Base-by-base conservation (phyloP, 2,113 vertebrate species). In the Eulemur rufifrons region DNA sequence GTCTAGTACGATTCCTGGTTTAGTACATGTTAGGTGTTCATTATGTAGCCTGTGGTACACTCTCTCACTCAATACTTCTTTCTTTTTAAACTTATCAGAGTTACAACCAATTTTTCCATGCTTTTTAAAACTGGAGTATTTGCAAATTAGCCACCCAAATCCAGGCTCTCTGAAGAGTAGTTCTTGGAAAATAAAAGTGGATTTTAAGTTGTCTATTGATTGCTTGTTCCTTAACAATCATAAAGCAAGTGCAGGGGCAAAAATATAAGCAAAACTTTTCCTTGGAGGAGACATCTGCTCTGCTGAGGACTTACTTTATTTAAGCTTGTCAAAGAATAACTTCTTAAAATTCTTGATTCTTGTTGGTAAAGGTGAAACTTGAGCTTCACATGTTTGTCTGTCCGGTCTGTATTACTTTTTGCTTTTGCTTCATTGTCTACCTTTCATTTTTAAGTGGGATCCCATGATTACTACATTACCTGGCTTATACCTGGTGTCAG, bases 391-490 rank as follows among this genome's bases (percentile, higher is more conserved):
- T 76, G 23, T 77, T 18, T 89, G 61, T 61, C 37, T 5, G 2
- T 0, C 94, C 17, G 81, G 11, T 32, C 6, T 3, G 1, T 8
- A 27, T 66, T 63, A 18, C 29, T 27, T 89, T 61, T 15, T 78
- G 25, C 63, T 42, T 85, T 80, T 82, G 47, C 64, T 88, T 95
- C 29, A 66, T 34, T 80, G 77, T 54, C 2, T 34, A 37, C 39
- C 54, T 93, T 95, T 81, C n/a, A 0, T 94, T 95, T 74, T 45
- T 1, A 97, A 99, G 99, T 99, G 99, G 99, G 99, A 99, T 97
- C 99, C 99, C 0, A 99, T 99, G 99, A 99, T 99, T 98, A 99
- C 99, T 47, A 99, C 99, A 0, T 98, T 99, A 13, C 99, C 99
- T 0, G 99, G 99, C 37, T 97, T 99, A 45, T 99, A 99, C 98